Conservation (phyloP, 2,113 vertebrate genomes). For the Pelvicachromis taeniatus region DNA sequence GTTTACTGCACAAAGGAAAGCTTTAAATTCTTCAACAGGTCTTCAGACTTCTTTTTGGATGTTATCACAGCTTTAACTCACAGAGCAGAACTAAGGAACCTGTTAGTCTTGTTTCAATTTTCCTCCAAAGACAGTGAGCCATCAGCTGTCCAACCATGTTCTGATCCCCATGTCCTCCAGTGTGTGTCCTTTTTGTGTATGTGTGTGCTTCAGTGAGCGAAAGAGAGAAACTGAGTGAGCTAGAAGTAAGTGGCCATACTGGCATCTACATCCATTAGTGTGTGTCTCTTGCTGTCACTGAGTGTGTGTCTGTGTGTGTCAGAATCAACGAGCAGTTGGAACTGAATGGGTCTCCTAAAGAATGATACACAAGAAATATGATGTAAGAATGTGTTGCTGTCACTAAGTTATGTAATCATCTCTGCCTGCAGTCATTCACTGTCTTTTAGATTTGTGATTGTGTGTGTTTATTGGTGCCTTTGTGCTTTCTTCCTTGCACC, state of each 20-base stretch:
- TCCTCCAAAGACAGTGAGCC: neutral
- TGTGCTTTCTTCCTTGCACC: neutral
- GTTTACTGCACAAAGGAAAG: neutral
- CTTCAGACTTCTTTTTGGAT: neutral
- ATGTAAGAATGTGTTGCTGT: slow-evolving; percentile 53
- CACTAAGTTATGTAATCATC: slow-evolving; percentile 47
- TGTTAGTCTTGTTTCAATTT: neutral
- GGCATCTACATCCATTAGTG: neutral
- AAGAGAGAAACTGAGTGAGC: neutral
- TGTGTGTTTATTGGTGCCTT: neutral
- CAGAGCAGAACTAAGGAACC: neutral
- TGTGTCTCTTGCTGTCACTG: neutral
- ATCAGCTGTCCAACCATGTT: neutral
- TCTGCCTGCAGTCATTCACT: slow-evolving; percentile 32
- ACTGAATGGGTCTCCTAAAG: slow-evolving; percentile 26
- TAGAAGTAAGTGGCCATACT: neutral
- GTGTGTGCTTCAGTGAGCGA: neutral
- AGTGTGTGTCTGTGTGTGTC: neutral
- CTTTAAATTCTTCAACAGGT: neutral
- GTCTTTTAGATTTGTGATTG: neutral
- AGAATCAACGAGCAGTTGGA: slow-evolving; percentile 24
- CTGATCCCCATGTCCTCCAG: neutral
- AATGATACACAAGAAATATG: slow-evolving; percentile 50
- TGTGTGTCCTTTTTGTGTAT: neutral
- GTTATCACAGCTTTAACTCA: neutral